Conservation (phyloP, 2,888 invertebrate species). For the Eupithecia exiguata region DNA sequence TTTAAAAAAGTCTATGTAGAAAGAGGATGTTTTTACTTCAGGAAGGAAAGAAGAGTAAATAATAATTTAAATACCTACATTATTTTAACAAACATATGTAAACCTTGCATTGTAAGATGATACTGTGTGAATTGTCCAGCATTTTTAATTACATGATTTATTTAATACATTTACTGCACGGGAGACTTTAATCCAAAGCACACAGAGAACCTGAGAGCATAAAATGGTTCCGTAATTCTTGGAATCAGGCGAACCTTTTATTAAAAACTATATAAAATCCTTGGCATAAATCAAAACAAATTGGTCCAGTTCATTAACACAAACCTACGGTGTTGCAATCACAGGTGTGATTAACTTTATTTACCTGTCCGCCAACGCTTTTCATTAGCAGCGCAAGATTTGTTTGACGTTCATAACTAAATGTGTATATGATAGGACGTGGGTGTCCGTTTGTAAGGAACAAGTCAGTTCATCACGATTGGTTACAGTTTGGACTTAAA, state of each 20-base stretch:
- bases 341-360: conserved; percentile 67
- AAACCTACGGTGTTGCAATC: conserved; percentile 59
- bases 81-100: too few relatives aligned
- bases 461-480: conserved; percentile 70
- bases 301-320: conserved; percentile 42
- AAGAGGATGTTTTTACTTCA: too few relatives aligned
- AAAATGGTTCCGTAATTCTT: background rate
- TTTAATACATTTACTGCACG: too few relatives aligned
- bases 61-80: too few relatives aligned
- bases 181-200: too few relatives aligned
- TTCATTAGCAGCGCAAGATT: conserved; percentile 53
- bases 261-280: conserved; percentile 7
- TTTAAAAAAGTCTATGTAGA: too few relatives aligned
- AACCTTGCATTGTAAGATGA: too few relatives aligned
- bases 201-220: background rate
- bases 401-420: conserved; percentile 41
- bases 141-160: too few relatives aligned
- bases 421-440: conserved; percentile 56
- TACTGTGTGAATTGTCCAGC: too few relatives aligned
- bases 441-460: conserved; percentile 70
- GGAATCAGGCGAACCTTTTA: background rate
- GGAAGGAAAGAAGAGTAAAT: too few relatives aligned
- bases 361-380: conserved; percentile 71
- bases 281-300: conserved; percentile 31
- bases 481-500: conserved; percentile 65